These are phyloP conservation scores for Geopemphigus sp. DNA, from an alignment of 1,140 invertebrate genomes.

Conservation along the genomic window DNA sequence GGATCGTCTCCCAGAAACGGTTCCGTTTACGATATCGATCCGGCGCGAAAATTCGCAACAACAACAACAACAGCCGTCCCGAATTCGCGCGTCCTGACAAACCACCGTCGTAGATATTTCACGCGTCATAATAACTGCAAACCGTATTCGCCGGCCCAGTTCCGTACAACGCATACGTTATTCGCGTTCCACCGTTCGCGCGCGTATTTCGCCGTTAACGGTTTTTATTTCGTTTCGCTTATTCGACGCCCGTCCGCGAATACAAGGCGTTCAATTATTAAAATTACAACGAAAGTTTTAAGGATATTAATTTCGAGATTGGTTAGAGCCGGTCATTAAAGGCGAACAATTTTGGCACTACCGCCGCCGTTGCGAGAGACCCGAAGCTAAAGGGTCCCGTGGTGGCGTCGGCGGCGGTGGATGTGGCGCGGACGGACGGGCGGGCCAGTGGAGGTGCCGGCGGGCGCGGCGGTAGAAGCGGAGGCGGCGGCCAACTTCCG, in stretches of 20 bases:
- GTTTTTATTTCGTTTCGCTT: too few species aligned
- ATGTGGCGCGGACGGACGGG: background rate
- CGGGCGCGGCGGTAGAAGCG: background rate
- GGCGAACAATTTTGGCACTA: constrained; percentile 46
- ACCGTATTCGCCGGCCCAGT: too few species aligned
- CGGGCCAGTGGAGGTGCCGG: too few species aligned
- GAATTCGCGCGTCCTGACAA: too few species aligned
- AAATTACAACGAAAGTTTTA: constrained; percentile 42
- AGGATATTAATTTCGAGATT: constrained; percentile 50
- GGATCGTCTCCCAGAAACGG: too few species aligned
- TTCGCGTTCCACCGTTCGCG: background rate
- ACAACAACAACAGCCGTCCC: too few species aligned
- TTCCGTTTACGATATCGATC: too few species aligned
- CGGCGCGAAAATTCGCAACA: too few species aligned
- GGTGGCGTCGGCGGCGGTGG: background rate
- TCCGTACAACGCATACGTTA: too few species aligned
- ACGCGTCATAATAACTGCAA: too few species aligned
- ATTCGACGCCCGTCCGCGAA: background rate
- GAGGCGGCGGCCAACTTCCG: constrained; percentile 40
- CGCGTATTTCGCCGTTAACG: too few species aligned
- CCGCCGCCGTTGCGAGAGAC: background rate
- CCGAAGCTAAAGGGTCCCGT: constrained; percentile 23
- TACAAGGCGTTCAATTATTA: constrained; percentile 38
- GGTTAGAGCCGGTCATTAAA: constrained; percentile 47
- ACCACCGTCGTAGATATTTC: too few species aligned